Conservation (phyloP, 2,113 vertebrate genomes). For the Saiga tatarica region DNA sequence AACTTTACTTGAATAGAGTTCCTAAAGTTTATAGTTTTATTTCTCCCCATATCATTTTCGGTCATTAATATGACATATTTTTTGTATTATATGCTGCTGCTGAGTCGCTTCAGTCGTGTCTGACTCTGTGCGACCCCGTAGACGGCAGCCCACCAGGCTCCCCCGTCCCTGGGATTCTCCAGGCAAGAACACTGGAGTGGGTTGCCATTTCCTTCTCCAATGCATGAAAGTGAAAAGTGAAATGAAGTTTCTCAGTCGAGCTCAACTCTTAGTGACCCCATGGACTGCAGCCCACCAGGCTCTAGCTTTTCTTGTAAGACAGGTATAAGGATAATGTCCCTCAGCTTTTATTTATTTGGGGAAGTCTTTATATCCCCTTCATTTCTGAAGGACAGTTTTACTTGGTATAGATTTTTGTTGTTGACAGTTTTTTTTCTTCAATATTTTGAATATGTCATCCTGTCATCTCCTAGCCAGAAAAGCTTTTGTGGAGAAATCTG, state of each 20-base stretch:
- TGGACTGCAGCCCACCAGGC: neutral
- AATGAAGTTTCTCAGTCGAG: accelerated
- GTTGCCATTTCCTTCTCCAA: neutral
- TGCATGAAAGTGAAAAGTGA: neutral
- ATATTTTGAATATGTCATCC: neutral
- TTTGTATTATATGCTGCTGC: neutral
- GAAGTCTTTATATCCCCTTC: neutral
- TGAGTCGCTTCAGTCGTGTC: accelerated
- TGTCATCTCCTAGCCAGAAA: neutral
- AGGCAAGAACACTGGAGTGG: neutral
- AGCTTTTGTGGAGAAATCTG: neutral
- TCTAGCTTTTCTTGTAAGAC: too few species aligned
- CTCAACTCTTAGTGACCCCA: accelerated
- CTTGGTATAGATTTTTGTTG: neutral
- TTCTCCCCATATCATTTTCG: neutral
- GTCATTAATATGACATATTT: neutral
- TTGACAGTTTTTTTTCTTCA: neutral
- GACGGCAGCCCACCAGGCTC: neutral
- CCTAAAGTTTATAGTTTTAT: neutral
- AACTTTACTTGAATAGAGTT: neutral
- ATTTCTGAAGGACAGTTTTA: neutral
- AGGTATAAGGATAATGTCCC: neutral
- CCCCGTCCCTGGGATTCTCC: accelerated
- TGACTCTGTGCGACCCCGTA: accelerated
- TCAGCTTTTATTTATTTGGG: neutral